Base-by-base conservation (phyloP, 2,113 vertebrate genomes). In the Choloepus hoffmanni region DNA sequence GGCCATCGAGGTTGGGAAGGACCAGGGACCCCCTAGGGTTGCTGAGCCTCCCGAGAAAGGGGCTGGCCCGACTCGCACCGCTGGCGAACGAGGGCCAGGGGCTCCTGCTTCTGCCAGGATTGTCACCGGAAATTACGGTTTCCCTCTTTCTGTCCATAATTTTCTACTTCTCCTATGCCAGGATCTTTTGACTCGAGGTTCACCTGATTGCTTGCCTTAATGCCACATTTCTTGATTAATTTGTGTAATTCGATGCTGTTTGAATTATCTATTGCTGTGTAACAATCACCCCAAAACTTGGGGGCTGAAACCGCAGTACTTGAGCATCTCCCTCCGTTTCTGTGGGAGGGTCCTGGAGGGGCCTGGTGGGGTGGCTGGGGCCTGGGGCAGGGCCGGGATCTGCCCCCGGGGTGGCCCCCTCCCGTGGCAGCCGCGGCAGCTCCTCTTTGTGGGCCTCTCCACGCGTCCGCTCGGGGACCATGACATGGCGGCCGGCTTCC, bases 301-400 rank as follows among this genome's bases (percentile, higher is more conserved):
- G 11, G 48, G 24, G n/a, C n/a, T 28, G 28, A n/a, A 30, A 8
- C 30, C 12, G 2, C 2, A 26, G 15, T 12, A 3, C 0, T 1
- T 26, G 48, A n/a, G 36, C 3, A 0, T 40, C 16, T 78, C 43
- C 50, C 18, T 5, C 0, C 0, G 12, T 55, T 45, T 45, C 43
- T 45, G 43, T 45, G 43, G 43, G 43, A 5, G 43, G 43, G 43
- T 5, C 43, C 7, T 4, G 7, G 43, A 45, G 43, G 43, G 43
- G 43, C 43, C 43, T 53, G 50, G 50, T 53, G 50, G 50, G 50
- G 43, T 4, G 7, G 65, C 30, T 12, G 40, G 63, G 77, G 30
- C 30, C 23, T 2, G 0, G 30, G 43, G 73, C 0, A 1, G 58
- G 55, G 30, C 50, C 8, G 50, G 7, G 55, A 24, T 23, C 16